These are phyloP conservation scores for Procambarus clarkii DNA, from an alignment of 1,140 invertebrate species.

Conservation along the genomic window DNA sequence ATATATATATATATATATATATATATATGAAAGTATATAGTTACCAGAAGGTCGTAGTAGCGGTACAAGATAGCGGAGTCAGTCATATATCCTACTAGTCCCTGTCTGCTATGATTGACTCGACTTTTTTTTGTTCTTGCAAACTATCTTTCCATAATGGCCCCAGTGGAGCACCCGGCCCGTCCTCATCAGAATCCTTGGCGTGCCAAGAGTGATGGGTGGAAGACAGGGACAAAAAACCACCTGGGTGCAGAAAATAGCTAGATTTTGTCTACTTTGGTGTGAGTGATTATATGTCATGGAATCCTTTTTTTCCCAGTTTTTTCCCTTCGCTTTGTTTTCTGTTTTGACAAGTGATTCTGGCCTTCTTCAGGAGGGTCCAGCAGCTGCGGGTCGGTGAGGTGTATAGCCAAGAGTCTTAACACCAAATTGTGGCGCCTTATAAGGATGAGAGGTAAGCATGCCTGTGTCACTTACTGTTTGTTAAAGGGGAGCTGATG, in stretches of 20 bases:
- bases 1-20: too few species aligned
- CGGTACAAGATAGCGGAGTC: too few species aligned
- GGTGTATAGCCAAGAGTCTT: not conserved
- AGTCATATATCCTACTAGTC: too few species aligned
- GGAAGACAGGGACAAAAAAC: not conserved
- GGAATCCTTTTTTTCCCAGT: not conserved
- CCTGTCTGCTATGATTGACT: not conserved
- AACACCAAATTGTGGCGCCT: not conserved
- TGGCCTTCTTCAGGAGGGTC: not conserved
- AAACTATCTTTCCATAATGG: not conserved
- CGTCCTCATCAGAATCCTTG: not conserved
- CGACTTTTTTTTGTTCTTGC: not conserved
- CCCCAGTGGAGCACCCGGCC: not conserved
- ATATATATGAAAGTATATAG: too few species aligned
- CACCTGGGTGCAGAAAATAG: not conserved
- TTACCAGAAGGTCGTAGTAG: too few species aligned
- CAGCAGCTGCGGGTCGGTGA: not conserved
- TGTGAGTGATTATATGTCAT: constrained; percentile 10
- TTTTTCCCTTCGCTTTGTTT: not conserved
- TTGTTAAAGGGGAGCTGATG: not conserved
- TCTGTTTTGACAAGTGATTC: not conserved
- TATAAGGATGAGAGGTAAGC: not conserved
- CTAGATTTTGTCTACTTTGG: not conserved
- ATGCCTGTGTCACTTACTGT: not conserved
- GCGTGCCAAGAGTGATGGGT: not conserved